Evolutionary conservation across 1,140 invertebrate genomes (phyloP), one percentile per base, ranked within the genome.

Genomic region (Wasmannia auropunctata): DNA sequence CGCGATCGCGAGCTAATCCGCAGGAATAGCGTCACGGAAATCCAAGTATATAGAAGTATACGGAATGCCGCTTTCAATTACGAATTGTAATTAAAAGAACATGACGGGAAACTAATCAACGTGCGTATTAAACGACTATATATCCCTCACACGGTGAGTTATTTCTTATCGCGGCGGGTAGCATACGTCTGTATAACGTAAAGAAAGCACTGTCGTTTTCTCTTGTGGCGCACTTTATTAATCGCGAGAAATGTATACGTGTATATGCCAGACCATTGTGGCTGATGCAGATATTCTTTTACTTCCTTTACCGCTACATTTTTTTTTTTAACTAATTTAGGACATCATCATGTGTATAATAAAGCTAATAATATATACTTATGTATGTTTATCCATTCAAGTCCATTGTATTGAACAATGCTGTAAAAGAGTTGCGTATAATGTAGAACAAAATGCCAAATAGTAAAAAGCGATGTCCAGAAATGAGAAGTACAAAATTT

Each of bases 151-250:
- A 14, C n/a, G 49, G 3, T 69, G 54, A 54, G 56, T 63, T 80
- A 40, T 80, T 80, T 67, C 77, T 80, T 80, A 80, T 80, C 72
- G 72, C 37, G 22, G 72, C 37, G 22, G 34, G 34, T 14, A 25
- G n/a, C 34, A 25, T 40, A n/a, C n/a, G 19, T 58, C 14, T 51
- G 28, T 28, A 25, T 25, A 37, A 6, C 11, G 19, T 67, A 25
- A 79, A 25, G 31, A 54, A n/a, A 19, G 4, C 31, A 54, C 31
- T 37, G 34, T 3, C 54, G n/a, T 51, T 79, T 76, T 11, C 37
- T 58, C 37, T 58, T 60, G 37, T 43, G 25, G 14, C 5, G n/a
- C n/a, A 31, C 14, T 65, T 49, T 51, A 34, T 65, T 63, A 76
- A 28, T 62, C 56, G 37, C 22, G 22, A 62, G 10, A 76, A 37